phyloP scores from a whole-genome alignment of 1,140 invertebrate genomes.

The Platyscapa corneri region DNA sequence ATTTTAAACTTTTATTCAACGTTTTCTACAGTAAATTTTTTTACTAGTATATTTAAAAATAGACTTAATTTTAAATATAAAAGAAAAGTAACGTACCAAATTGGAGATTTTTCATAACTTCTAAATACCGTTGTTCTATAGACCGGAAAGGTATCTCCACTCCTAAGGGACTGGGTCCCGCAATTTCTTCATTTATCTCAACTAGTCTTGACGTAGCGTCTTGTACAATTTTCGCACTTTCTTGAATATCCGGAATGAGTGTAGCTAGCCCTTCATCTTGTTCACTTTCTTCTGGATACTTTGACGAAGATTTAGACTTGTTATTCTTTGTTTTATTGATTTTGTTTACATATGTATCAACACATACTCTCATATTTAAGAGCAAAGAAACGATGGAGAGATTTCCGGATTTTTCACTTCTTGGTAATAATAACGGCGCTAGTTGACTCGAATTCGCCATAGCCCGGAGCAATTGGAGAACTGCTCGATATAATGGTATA shows the following conservation, averaged over 20 bases:
- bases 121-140: constrained; percentile 85
- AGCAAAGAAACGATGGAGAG: constrained; percentile 82
- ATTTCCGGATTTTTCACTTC: constrained; percentile 66
- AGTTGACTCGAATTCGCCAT: constrained; percentile 82
- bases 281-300: constrained; percentile 81
- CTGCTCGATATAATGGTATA: constrained; percentile 91
- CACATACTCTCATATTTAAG: constrained; percentile 90
- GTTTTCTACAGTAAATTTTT: neutral
- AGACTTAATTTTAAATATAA: neutral
- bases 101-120: constrained; percentile 90
- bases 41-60: neutral
- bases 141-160: constrained; percentile 75
- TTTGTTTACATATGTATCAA: constrained; percentile 88
- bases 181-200: constrained; percentile 67
- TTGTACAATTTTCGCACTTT: constrained; percentile 86
- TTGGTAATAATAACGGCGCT: constrained; percentile 80
- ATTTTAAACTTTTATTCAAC: no score
- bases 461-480: constrained; percentile 87
- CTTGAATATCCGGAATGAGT: constrained; percentile 90
- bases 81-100: constrained; percentile 80
- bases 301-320: constrained; percentile 60
- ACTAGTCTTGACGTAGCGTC: constrained; percentile 77
- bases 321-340: constrained; percentile 69
- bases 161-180: constrained; percentile 65
- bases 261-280: constrained; percentile 91